Base-by-base conservation (phyloP, 2,797 vertebrate species). In the Notolabrus celidotus region DNA sequence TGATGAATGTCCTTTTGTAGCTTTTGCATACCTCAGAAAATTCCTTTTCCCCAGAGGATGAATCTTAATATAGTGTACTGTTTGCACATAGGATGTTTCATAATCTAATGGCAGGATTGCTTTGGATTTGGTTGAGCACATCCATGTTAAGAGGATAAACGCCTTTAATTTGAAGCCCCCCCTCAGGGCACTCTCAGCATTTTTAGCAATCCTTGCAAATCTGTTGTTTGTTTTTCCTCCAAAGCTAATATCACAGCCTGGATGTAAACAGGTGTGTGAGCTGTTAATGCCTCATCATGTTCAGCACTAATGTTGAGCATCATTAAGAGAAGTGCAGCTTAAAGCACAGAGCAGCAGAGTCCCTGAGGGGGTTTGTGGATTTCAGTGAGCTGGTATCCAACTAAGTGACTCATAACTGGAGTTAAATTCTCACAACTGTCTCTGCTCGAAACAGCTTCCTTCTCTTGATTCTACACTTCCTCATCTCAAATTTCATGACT, bases 301-400 rank as follows among this genome's bases (percentile, higher is more conserved):
- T 72, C 52, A 67, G 69, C 17, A 7, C 17, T 55, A 22, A 62
- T 51, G 34, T 49, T 47, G 34, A 66, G 67, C 53, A 16, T 69
- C 70, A 71, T 85, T 74, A 62, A 49, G 42, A 60, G 50, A 72
- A 69, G 62, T 55, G 68, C 56, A 45, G 69, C 54, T 66, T 49
- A 70, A 69, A 52, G 36, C 46, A 20, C 70, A 71, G 67, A 65
- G 79, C 39, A 67, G 69, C 53, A 2, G 14, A 10, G 51, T 60
- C 70, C 74, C 83, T 5, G 27, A 47, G 52, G 74, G 39, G 74
- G 39, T 27, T 64, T 67, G 56, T 38, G 55, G 33, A 42, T 41
- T 52, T 43, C 72, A 38, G 1, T 17, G 61, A 23, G 23, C 76
- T 55, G 56, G 22, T 46, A 46, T 74, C 54, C 61, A 46, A 52